Base-by-base conservation (phyloP, 2,888 invertebrate genomes). In the Melikaiella ostensackeni region DNA sequence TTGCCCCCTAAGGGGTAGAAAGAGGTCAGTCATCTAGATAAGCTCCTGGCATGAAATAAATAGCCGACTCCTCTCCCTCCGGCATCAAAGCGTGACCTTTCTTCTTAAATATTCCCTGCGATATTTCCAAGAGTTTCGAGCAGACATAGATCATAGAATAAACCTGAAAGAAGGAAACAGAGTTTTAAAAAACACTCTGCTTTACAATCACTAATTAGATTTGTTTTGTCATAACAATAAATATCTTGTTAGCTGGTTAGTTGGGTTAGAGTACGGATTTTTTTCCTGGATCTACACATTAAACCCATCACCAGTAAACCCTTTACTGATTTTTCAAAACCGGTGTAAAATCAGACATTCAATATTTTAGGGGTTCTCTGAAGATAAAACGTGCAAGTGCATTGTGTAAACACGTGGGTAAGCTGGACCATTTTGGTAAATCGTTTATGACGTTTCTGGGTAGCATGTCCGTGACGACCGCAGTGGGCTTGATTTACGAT, bases 11-110 rank as follows among this genome's bases (percentile, higher is more conserved):
- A 55, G 9, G 55, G 55, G 2, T 21, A 55, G 21, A 9, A 55
- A 21, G 55, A 55, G 55, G 55, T 55, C 21, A 55, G 9, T 55
- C 55, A 55, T 55, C 55, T 55, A 55, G 55, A 55, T 55, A 55
- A 55, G 9, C 21, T 19, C 7, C 55, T n/a, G 9, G 9, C 21
- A 55, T 55, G 9, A 21, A 55, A 55, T 55, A 21, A 55, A 55
- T 55, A 21, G 55, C 55, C 21, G n/a, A n/a, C 0, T 55, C 9
- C 9, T 42, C 42, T 42, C n/a, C 50, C 50, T 50, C 9, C 19
- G 3, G 50, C 6, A 50, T n/a, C n/a, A 50, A n/a, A 50, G n/a
- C 9, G n/a, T 50, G n/a, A n/a, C 8, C 8, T 21, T 21, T 50
- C 2, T 21, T 11, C 21, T 55, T 9, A 55, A 21, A 55, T 2